Conservation (phyloP, 2,797 vertebrate species). For the Galaxias olidus region DNA sequence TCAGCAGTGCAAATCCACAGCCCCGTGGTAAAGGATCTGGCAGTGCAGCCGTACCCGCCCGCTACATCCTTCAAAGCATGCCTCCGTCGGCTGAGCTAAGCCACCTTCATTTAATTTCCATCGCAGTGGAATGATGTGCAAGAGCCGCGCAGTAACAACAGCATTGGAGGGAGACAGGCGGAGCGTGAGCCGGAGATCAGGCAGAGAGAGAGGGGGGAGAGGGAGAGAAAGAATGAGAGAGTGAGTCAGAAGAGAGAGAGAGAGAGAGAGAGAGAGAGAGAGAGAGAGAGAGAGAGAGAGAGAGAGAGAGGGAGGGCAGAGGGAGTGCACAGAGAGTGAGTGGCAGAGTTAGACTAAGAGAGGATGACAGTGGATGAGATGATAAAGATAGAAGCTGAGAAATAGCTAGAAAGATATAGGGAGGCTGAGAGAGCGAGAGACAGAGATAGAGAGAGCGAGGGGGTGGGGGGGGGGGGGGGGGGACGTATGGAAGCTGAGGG, state of each 20-base stretch:
- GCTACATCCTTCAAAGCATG: slow-evolving; percentile 74
- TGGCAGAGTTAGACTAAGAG: slow-evolving; percentile 32
- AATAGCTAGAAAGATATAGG: background rate
- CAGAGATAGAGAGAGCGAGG: background rate
- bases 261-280: slow-evolving; percentile 16
- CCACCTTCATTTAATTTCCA: slow-evolving; percentile 78
- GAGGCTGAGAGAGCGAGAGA: background rate
- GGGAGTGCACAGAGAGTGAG: slow-evolving; percentile 33
- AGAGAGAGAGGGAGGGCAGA: slow-evolving; percentile 23
- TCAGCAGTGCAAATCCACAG: slow-evolving; percentile 70
- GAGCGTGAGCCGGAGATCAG: slow-evolving; percentile 15
- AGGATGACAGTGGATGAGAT: slow-evolving; percentile 44
- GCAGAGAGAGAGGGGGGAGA: slow-evolving; percentile 40
- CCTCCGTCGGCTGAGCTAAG: slow-evolving; percentile 69
- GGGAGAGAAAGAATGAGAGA: background rate
- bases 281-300: slow-evolving; percentile 43
- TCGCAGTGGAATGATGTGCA: slow-evolving; percentile 71
- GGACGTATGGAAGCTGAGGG: slow-evolving; percentile 17
- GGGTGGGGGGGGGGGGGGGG: background rate
- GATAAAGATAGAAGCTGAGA: background rate
- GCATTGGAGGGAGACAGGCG: slow-evolving; percentile 63
- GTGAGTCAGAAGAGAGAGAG: slow-evolving; percentile 20
- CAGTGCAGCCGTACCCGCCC: slow-evolving; percentile 52
- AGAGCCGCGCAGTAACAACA: slow-evolving; percentile 71
- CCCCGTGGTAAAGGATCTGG: slow-evolving; percentile 68